Conservation (phyloP, 1,140 invertebrate genomes). For the Ceratitis capitata region DNA sequence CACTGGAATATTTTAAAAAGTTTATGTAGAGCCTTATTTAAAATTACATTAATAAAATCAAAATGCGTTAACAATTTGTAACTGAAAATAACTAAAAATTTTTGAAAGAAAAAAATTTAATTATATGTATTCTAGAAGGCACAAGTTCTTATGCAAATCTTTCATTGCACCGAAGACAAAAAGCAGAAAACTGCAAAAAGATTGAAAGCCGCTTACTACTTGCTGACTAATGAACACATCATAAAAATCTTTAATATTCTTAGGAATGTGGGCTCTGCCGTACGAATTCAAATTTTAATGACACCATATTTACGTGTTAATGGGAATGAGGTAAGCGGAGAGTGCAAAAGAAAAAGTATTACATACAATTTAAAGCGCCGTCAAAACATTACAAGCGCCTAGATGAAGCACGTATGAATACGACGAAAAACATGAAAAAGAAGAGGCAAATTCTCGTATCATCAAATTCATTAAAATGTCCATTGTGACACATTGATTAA, state of each 20-base stretch:
- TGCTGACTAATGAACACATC: conserved; percentile 10
- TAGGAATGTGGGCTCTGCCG: neutral
- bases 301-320: neutral
- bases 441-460: neutral
- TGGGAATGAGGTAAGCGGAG: neutral
- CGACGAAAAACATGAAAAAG: no score
- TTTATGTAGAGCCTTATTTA: no score
- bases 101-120: no score
- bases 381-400: neutral
- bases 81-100: no score
- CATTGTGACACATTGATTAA: conserved; percentile 30
- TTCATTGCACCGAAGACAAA: no score
- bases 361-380: neutral
- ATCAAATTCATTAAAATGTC: conserved; percentile 35
- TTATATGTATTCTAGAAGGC: no score
- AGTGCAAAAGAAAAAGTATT: neutral
- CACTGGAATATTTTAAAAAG: no score
- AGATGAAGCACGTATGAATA: no score
- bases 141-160: no score
- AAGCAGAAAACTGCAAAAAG: no score
- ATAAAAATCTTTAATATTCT: neutral
- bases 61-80: no score
- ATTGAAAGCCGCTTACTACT: neutral
- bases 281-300: neutral
- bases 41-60: no score